Base-by-base conservation (phyloP, 2,888 invertebrate genomes). In the Heliconius charithonia region DNA sequence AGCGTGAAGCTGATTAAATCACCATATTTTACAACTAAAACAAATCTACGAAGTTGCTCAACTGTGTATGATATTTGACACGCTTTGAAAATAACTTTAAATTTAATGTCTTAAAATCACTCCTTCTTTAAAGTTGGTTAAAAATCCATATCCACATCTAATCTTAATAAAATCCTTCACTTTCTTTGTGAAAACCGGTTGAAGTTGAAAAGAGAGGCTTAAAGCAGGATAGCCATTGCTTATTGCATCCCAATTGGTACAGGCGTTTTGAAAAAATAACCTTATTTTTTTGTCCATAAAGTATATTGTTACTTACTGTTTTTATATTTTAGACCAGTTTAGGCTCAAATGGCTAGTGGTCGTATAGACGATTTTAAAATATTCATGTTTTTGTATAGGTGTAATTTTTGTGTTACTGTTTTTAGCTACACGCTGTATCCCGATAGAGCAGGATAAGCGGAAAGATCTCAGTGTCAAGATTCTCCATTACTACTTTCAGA, bases 111-210 rank as follows among this genome's bases (percentile, higher is more conserved):
- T 16, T 27, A 19, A 27, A 67, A 67, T n/a, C 6, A 13, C 12
- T 71, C 13, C 51, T 56, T 13, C n/a, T n/a, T 6, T 13, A 16
- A 32, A 13, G n/a, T 56, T 32, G 32, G 69, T 67, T 45, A 77
- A 77, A 73, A 77, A 72, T n/a, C 41, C 72, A 73, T 67, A 77
- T 65, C 73, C 73, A 79, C 72, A 59, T 80, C 79, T 81, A 79
- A 81, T 79, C 77, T 80, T 77, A 78, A 37, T 67, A 67, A 76
- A 78, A 80, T 79, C 80, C 79, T 76, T 77, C 79, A 77, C 79
- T 81, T 81, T 81, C 81, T 77, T 79, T 74, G 37, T 62, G 16
- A 74, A 63, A 63, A 74, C 73, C 71, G 71, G 71, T 71, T 70
- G 27, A 45, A 51, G 45, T 70, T 56, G 10, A 56, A 71, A 56